These are phyloP conservation scores for pig (Sus scrofa) DNA, from an alignment of 2,113 vertebrate species.

Conservation along the genomic window DNA sequence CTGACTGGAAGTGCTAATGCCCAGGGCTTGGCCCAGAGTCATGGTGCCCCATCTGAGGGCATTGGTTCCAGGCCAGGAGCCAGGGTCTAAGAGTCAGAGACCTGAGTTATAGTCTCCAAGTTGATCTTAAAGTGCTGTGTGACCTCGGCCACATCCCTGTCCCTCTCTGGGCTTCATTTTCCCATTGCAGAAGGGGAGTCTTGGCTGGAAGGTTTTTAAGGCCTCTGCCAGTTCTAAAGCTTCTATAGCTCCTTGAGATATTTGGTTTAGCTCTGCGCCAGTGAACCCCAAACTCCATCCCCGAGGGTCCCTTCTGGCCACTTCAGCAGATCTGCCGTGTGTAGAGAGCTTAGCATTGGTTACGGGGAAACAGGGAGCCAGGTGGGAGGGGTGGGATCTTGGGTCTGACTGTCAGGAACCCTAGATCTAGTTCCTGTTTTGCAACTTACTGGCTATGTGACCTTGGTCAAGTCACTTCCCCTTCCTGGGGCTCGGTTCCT, in stretches of 20 bases:
- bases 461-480: background rate
- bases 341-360: background rate
- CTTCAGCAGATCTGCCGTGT: rapidly evolving
- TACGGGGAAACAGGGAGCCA: background rate
- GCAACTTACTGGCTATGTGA: background rate
- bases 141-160: background rate
- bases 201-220: background rate
- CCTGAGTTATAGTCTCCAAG: background rate
- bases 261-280: background rate
- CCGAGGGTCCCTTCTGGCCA: background rate
- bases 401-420: background rate
- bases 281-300: background rate
- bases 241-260: background rate
- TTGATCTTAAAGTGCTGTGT: background rate
- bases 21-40: background rate
- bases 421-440: background rate
- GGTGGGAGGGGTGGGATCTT: background rate
- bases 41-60: rapidly evolving
- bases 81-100: background rate
- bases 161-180: background rate
- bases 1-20: background rate
- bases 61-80: background rate
- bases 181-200: background rate
- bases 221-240: background rate
- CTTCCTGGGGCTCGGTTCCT: background rate